Evolutionary conservation across 2,888 invertebrate genomes (phyloP), one percentile per base, ranked within the genome.

Genomic region (Napeogenes sylphis): DNA sequence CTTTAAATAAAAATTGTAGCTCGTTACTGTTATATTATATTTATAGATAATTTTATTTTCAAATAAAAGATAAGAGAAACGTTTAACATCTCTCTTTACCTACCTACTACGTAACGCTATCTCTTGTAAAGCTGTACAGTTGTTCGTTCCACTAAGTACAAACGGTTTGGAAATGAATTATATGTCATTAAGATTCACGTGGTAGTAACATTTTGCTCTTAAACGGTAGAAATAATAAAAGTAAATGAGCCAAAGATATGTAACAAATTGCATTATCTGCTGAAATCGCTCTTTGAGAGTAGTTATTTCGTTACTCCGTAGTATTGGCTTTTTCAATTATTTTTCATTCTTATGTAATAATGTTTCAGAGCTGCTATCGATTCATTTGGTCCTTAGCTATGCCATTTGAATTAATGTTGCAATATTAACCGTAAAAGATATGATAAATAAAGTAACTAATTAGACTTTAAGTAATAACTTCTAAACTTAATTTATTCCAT

Each of bases 241-340:
- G 42, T 42, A 42, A 42, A 42, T 42, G 42, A 82, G 79, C 75
- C 77, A 82, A 83, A 75, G 79, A 82, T 81, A 83, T 83, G 77
- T 81, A 81, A 82, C 79, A 84, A 85, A 87, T 86, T 84, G 80
- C 81, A 85, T 84, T 85, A 85, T 82, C 81, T 80, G 74, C 70
- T 71, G 74, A 81, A 82, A 84, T 81, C 78, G 80, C 74, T 75
- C 76, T 78, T 78, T 77, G 78, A 81, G 80, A 79, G 73, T 77
- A 76, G 80, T 80, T 74, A 70, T 74, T 78, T 74, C 71, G 74
- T 73, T 74, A 73, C 73, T 73, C 66, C 68, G 71, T 71, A 59
- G 55, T 59, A 35, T 33, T 4, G 55, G 35, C 13, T 33, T 35
- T 46, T 46, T 21, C 46, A 45, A 55, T 55, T 10, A 55, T 59